Conservation (phyloP, 2,797 vertebrate genomes). For the Lerista edwardsae region DNA sequence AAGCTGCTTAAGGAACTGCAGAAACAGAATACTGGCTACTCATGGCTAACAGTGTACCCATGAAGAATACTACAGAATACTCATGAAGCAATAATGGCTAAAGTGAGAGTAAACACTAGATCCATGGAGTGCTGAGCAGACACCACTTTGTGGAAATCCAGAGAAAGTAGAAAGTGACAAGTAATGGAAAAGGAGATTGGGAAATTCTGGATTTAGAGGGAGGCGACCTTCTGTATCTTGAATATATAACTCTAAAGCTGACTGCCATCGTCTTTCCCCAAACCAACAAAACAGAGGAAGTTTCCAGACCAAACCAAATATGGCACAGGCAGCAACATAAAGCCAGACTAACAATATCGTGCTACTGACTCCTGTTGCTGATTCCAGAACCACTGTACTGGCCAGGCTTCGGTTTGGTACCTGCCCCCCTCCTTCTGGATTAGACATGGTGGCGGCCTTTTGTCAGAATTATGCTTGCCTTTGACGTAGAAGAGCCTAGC, state of each 20-base stretch:
- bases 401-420: neutral
- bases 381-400: neutral
- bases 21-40: too few species aligned
- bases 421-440: neutral
- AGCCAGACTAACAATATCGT: neutral
- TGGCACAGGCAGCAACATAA: neutral
- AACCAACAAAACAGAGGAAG: neutral
- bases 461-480: neutral
- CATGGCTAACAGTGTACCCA: too few species aligned
- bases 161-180: too few species aligned
- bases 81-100: too few species aligned
- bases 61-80: too few species aligned
- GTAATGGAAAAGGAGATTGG: too few species aligned
- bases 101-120: too few species aligned
- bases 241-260: neutral
- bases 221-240: too few species aligned
- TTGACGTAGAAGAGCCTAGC: neutral
- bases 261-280: neutral
- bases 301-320: neutral
- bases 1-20: too few species aligned
- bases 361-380: neutral
- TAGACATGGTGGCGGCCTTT: neutral
- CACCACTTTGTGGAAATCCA: too few species aligned
- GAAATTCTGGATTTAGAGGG: too few species aligned
- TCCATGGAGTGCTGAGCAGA: too few species aligned